Conservation (phyloP, 2,113 vertebrate species). For the Podiceps cristatus region DNA sequence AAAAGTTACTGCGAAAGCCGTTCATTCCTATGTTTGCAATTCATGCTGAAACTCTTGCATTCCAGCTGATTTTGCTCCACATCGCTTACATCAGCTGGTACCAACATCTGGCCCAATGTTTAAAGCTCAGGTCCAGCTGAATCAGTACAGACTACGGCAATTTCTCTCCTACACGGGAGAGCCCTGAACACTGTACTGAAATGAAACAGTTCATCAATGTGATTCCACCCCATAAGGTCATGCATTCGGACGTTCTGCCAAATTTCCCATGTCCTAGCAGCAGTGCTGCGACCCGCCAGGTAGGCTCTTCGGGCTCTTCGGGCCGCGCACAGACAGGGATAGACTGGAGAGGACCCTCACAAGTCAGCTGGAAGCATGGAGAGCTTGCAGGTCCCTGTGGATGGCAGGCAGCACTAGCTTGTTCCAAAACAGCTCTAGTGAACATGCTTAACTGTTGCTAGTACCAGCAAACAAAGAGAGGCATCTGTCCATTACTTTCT, state of each 20-base stretch:
- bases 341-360: not conserved
- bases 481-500: not conserved
- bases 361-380: not conserved
- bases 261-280: not conserved
- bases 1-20: constrained; percentile 29
- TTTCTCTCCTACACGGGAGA: not conserved
- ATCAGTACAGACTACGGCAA: not conserved
- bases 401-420: not conserved
- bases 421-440: not conserved
- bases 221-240: not conserved
- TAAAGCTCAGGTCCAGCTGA: constrained; percentile 12
- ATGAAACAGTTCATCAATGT: not conserved
- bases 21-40: not conserved
- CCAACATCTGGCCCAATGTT: constrained; percentile 22
- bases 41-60: not conserved
- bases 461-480: not conserved
- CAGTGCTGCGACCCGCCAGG: not conserved
- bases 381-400: not conserved
- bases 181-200: not conserved
- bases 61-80: constrained; percentile 29
- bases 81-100: constrained; percentile 33
- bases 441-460: not conserved
- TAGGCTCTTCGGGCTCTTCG: fast-evolving
- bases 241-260: not conserved
- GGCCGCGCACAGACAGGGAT: not conserved